Evolutionary conservation across 1,140 invertebrate genomes (phyloP), one percentile per base, ranked within the genome.

Genomic region (Drosophila ambigua): DNA sequence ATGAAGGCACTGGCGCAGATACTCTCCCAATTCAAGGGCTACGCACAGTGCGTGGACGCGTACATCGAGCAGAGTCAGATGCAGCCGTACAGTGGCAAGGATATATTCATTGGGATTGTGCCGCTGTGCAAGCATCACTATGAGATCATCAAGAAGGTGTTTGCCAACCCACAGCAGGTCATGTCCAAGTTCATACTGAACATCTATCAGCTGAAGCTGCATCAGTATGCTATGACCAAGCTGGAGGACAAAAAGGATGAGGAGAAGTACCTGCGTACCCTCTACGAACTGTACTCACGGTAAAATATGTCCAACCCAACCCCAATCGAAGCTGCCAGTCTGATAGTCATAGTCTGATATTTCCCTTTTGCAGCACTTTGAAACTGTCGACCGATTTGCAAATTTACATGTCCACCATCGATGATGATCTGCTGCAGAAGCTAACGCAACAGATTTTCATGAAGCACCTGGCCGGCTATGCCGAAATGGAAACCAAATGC

Each of bases 141-240:
- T 88, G 94, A 95, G 64, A 94, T 99, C 2, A 98, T 99, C 67
- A 95, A 96, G 90, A 95, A 96, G 92, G 98, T 99, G 0, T 99
- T 99, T 90, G 95, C 95, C n/a, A 98, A 98, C 93, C 97, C 98
- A 0, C 97, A 99, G 73, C 97, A 98, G 94, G 98, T 99, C 0
- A 99, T 99, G 97, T 96, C 96, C 41, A 99, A 99, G 93, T 98
- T 99, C 93, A 96, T 99, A 31, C 93, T 99, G 2, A 99, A 99
- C 88, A 97, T 99, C 63, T 99, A 98, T 92, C 97, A 99, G 82
- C 93, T 97, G 5, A 97, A 98, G 92, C 93, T 99, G 41, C 96
- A 98, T 93, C 96, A 97, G 82, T 96, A 97, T 90, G 96, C 98
- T 44, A 94, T 95, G 53, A 95, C 95, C 11, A 95, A 95, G 87